Evolutionary conservation across 2,113 vertebrate genomes (phyloP).

Genomic region (Colinus virginianus): DNA sequence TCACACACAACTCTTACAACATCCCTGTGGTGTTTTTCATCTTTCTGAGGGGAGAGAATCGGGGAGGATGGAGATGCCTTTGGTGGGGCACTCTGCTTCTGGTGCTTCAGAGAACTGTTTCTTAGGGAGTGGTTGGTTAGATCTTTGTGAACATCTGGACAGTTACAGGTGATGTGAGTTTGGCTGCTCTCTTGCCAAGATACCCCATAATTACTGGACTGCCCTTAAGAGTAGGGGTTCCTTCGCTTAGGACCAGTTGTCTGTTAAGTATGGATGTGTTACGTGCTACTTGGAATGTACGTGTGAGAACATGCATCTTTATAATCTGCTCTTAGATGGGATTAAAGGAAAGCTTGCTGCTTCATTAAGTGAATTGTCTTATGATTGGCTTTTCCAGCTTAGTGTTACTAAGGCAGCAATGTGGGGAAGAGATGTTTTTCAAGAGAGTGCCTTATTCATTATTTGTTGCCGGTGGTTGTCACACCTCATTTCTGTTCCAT

Average conservation of each 20-base stretch:
- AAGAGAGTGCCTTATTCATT: not conserved
- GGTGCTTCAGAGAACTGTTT: not conserved
- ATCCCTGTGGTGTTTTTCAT: not conserved
- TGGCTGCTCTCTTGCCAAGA: not conserved
- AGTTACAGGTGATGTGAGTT: not conserved
- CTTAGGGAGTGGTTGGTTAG: not conserved
- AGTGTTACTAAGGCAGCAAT: not conserved
- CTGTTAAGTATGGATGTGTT: not conserved
- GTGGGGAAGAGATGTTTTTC: constrained; percentile 1
- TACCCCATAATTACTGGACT: not conserved
- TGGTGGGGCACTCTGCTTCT: not conserved
- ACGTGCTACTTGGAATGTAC: not conserved
- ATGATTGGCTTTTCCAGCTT: not conserved
- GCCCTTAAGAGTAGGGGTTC: not conserved
- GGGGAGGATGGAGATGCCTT: not conserved
- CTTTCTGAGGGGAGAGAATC: not conserved
- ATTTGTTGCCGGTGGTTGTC: not conserved
- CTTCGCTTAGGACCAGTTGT: not conserved
- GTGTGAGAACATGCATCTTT: not conserved
- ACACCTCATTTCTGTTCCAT: not conserved
- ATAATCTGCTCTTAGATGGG: constrained; percentile 39
- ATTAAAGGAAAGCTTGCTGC: constrained; percentile 39
- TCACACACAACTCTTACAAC: accelerated
- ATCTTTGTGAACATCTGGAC: not conserved
- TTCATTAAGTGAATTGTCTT: constrained; percentile 34